Conservation (phyloP, 2,888 invertebrate genomes). For the Hemistola chrysoprasaria region DNA sequence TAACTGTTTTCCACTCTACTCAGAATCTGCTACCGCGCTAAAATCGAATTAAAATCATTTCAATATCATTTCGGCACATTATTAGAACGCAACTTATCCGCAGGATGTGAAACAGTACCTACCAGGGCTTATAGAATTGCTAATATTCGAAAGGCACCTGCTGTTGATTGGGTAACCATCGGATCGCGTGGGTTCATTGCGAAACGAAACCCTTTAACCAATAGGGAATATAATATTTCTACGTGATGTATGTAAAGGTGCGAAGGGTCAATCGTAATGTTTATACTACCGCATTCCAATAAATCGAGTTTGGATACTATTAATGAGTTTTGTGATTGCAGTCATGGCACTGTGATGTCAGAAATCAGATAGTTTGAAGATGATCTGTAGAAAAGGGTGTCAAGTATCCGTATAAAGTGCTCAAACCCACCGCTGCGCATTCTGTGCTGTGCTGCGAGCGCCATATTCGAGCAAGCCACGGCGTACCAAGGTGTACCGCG, state of each 20-base stretch:
- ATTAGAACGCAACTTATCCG: not conserved
- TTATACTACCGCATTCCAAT: slow-evolving; percentile 10
- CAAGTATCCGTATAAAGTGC: too few species aligned
- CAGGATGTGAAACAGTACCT: slow-evolving; percentile 1
- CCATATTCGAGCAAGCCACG: too few species aligned
- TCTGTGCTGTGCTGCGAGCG: too few species aligned
- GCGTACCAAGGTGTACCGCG: too few species aligned
- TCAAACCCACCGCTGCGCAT: too few species aligned
- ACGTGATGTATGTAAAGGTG: slow-evolving; percentile 6
- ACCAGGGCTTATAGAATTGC: slow-evolving; percentile 29
- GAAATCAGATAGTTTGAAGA: too few species aligned
- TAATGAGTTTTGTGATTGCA: slow-evolving; percentile 1
- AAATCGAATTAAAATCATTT: too few species aligned
- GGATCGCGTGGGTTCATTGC: slow-evolving; percentile 26
- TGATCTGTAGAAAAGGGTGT: too few species aligned
- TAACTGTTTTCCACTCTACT: too few species aligned
- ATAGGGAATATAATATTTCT: slow-evolving; percentile 8
- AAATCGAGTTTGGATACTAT: slow-evolving; percentile 7
- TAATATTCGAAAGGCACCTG: slow-evolving; percentile 35
- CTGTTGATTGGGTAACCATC: slow-evolving; percentile 24
- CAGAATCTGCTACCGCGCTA: too few species aligned
- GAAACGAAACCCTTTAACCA: slow-evolving; percentile 39
- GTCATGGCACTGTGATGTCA: too few species aligned
- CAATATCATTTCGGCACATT: too few species aligned
- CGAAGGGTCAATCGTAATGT: not conserved